These are phyloP conservation scores for Brachyptera putata DNA, from an alignment of 2,888 invertebrate genomes.

Conservation along the genomic window DNA sequence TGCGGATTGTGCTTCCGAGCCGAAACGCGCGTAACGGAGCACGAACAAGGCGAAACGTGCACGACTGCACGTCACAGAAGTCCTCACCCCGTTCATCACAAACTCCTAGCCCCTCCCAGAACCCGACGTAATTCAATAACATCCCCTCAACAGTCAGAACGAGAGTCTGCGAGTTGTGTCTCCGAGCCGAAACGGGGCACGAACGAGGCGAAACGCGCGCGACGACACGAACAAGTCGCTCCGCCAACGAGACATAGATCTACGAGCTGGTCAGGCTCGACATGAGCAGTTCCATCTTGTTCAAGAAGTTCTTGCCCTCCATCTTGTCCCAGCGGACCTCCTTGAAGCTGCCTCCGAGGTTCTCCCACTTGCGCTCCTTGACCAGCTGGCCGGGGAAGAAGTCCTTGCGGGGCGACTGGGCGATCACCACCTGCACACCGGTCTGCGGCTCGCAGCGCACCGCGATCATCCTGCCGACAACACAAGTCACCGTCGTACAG, in stretches of 20 bases:
- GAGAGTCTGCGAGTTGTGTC: too few relatives aligned
- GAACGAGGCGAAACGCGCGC: not conserved
- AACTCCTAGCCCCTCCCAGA: too few relatives aligned
- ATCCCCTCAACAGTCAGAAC: too few relatives aligned
- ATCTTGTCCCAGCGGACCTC: constrained; percentile 89
- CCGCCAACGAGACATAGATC: not conserved
- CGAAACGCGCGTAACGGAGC: too few relatives aligned
- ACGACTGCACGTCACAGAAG: too few relatives aligned
- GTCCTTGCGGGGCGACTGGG: constrained; percentile 82
- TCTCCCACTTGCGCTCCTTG: constrained; percentile 89
- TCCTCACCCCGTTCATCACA: too few relatives aligned
- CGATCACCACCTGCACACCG: constrained; percentile 84
- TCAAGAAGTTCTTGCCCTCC: constrained; percentile 93
- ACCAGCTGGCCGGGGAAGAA: constrained; percentile 84
- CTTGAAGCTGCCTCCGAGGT: constrained; percentile 87
- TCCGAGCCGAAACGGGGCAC: too few relatives aligned
- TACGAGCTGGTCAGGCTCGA: constrained; percentile 75
- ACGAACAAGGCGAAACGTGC: too few relatives aligned
- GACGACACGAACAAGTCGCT: not conserved
- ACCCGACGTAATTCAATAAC: too few relatives aligned
- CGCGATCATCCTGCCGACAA: constrained; percentile 66
- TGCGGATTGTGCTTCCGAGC: too few relatives aligned
- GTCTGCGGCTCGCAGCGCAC: constrained; percentile 85
- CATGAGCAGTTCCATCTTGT: constrained; percentile 95
- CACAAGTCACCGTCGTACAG: constrained; percentile 29